Base-by-base conservation (phyloP, 2,113 vertebrate species). In the Labrus mixtus region DNA sequence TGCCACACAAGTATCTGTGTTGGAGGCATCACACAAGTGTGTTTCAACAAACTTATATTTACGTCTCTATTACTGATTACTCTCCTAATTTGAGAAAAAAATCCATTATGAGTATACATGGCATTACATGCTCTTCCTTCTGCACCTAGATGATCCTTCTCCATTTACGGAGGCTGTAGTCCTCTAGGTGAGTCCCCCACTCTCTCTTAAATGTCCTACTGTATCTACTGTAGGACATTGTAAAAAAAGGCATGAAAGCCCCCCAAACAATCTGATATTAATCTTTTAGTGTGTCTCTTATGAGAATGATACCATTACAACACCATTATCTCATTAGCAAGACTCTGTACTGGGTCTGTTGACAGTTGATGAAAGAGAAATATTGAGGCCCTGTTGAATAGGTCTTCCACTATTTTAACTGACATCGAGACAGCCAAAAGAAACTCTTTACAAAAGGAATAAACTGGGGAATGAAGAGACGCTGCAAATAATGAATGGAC, bases 341-440 rank as follows among this genome's bases (percentile, higher is more conserved):
- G 70, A 13, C 71, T 74, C 60, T 43, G 67, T 65, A 74, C 48
- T 72, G 23, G 3, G 53, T 71, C 64, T 85, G 77, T 68, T 70
- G 82, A 62, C 72, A 50, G 56, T 57, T 72, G 72, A 87, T 85
- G 78, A 90, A 74, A 90, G 62, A 76, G 81, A 85, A 86, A 86
- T 89, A 87, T 88, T 91, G 75, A 82, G 58, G 48, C 48, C 48
- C 39, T 65, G 56, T 10, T 81, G 77, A 82, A 87, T 66, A 80
- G 58, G 72, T 68, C 74, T 83, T 79, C 51, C 59, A 59, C 62
- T 81, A 73, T 58, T 87, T 81, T 82, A 75, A 86, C 55, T 61
- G 61, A 79, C 71, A 82, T 64, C 46, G 48, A 82, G 54, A 66
- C 66, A 75, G 67, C 61, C 3, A 1, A 71, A 74, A 51, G 39